These are phyloP conservation scores for Keiferia lycopersicella DNA, from an alignment of 2,888 invertebrate genomes.

Conservation along the genomic window DNA sequence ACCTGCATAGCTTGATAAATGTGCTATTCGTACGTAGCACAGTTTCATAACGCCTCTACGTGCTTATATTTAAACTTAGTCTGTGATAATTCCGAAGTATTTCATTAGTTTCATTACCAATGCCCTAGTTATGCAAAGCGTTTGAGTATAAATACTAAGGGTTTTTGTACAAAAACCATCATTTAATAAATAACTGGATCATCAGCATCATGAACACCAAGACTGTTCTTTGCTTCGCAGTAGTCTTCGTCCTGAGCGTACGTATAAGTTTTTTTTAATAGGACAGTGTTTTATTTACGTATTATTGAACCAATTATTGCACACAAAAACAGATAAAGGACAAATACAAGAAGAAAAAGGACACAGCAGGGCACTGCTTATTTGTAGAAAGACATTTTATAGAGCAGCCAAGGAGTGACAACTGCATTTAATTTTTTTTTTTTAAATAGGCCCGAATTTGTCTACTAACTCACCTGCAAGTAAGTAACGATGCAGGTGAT, in stretches of 20 bases:
- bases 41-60: conserved; percentile 22
- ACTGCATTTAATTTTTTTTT: too few relatives aligned
- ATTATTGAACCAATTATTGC: too few relatives aligned
- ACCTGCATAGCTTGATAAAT: not conserved
- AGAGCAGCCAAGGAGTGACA: too few relatives aligned
- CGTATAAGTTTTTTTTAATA: conserved; percentile 11
- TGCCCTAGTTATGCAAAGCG: conserved; percentile 20
- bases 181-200: not conserved
- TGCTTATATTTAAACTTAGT: not conserved
- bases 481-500: too few relatives aligned
- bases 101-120: conserved; percentile 21
- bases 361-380: too few relatives aligned
- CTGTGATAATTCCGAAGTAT: conserved; percentile 12
- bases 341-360: too few relatives aligned
- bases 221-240: conserved; percentile 27
- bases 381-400: too few relatives aligned
- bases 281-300: too few relatives aligned
- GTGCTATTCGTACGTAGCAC: not conserved
- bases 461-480: too few relatives aligned
- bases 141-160: conserved; percentile 23
- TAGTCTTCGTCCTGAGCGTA: conserved; percentile 31
- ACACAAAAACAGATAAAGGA: too few relatives aligned
- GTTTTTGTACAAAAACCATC: not conserved
- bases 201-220: conserved; percentile 30
- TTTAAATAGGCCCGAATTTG: too few relatives aligned